Evolutionary conservation across 1,140 invertebrate genomes (phyloP).

Genomic region (Zaprionus capensis): DNA sequence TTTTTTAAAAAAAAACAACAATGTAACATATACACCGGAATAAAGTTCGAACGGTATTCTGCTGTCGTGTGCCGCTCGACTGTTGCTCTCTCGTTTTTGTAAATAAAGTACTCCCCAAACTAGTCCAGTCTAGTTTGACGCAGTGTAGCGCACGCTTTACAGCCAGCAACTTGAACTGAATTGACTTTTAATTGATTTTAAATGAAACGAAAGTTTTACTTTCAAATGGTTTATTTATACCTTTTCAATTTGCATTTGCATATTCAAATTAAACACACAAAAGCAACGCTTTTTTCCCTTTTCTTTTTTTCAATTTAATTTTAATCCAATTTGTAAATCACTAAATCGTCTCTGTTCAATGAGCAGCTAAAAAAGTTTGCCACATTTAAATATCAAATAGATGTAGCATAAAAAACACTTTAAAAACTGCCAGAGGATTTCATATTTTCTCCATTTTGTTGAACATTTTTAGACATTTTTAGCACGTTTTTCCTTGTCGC

Average conservation of each 20-base stretch:
- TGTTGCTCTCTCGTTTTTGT: too few species aligned
- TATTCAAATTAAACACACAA: not conserved
- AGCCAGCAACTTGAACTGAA: not conserved
- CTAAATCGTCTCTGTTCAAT: not conserved
- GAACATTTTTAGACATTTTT: not conserved
- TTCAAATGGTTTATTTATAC: not conserved
- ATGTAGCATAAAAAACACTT: not conserved
- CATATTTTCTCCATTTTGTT: not conserved
- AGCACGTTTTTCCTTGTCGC: not conserved
- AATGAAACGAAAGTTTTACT: not conserved
- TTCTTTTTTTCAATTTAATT: not conserved
- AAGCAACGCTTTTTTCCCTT: not conserved
- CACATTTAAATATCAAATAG: not conserved
- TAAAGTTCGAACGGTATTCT: too few species aligned
- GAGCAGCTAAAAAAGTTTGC: not conserved
- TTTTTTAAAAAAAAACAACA: too few species aligned
- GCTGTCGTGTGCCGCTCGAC: too few species aligned
- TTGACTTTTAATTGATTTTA: conserved; percentile 15
- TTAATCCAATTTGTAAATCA: not conserved
- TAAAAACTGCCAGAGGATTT: not conserved
- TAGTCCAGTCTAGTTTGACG: not conserved
- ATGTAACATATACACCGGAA: too few species aligned
- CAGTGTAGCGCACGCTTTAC: not conserved
- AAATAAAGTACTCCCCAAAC: too few species aligned
- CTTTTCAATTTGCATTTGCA: not conserved